phyloP scores from a whole-genome alignment of 1,140 invertebrate species.

The Aplysia californica region DNA sequence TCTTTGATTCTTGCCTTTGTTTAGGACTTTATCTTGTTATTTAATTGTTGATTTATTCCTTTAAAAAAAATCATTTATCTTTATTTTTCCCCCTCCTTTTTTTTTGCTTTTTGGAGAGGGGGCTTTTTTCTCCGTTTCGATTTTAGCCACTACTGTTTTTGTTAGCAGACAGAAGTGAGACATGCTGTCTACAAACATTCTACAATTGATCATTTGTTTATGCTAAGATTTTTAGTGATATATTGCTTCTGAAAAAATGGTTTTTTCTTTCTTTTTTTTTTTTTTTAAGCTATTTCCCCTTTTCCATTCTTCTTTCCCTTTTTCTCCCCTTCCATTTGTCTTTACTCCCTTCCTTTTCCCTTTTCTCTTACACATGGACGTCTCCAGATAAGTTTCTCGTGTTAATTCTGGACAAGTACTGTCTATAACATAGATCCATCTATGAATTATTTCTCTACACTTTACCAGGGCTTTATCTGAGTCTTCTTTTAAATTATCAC shows the following conservation, averaged over 20 bases:
- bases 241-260: neutral
- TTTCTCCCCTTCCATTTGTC: neutral
- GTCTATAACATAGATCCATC: neutral
- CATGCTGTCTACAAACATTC: slow-evolving; percentile 5
- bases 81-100: neutral
- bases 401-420: neutral
- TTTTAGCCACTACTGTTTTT: neutral
- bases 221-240: neutral
- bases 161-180: neutral
- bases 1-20: neutral
- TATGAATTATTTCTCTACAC: neutral
- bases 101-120: neutral
- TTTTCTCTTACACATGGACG: neutral
- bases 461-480: neutral
- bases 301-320: neutral
- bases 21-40: neutral
- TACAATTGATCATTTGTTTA: neutral
- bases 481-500: too few species aligned
- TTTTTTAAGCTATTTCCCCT: neutral
- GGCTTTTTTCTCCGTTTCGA: neutral
- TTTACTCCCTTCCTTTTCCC: neutral
- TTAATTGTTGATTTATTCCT: neutral
- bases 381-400: neutral
- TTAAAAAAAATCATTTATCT: neutral
- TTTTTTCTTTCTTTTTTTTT: neutral